Conservation (phyloP, 2,888 invertebrate species). For the Bruchidius siliquastri region DNA sequence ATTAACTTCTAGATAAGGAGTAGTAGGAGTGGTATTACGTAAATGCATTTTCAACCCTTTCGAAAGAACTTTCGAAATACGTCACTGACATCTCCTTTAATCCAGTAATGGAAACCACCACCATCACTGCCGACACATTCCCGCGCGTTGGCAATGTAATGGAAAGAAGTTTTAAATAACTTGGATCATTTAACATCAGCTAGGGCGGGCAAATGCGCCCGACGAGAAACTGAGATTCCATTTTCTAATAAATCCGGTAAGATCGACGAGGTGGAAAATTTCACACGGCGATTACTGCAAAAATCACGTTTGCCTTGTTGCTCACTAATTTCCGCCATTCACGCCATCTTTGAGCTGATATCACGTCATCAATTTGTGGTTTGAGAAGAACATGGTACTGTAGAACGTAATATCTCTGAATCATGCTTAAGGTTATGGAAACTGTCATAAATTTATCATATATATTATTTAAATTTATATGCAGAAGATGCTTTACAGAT, state of each 20-base stretch:
- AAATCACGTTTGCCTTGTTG: background rate
- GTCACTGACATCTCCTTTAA: conserved; percentile 25
- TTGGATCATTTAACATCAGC: conserved; percentile 25
- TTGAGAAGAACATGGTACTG: too few relatives aligned
- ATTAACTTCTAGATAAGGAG: too few relatives aligned
- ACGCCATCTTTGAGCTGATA: too few relatives aligned
- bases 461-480: too few relatives aligned
- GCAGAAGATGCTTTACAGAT: too few relatives aligned
- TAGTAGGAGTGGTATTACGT: too few relatives aligned
- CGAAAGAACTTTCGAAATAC: background rate
- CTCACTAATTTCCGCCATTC: background rate
- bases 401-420: too few relatives aligned
- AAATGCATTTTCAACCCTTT: too few relatives aligned
- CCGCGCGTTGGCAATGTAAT: conserved; percentile 27
- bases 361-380: too few relatives aligned
- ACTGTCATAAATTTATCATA: too few relatives aligned
- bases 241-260: conserved; percentile 24
- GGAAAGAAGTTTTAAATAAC: conserved; percentile 28
- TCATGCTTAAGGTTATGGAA: too few relatives aligned
- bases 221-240: conserved; percentile 8
- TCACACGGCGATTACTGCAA: background rate
- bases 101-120: conserved; percentile 32
- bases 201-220: conserved; percentile 4
- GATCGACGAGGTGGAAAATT: background rate
- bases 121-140: conserved; percentile 6